Percentiles rank a stretch among this genome's conserved stretches.
These are phyloP conservation scores for Drosophila diplacantha DNA, from an alignment of 2,888 invertebrate genomes.

Conservation along the genomic window DNA sequence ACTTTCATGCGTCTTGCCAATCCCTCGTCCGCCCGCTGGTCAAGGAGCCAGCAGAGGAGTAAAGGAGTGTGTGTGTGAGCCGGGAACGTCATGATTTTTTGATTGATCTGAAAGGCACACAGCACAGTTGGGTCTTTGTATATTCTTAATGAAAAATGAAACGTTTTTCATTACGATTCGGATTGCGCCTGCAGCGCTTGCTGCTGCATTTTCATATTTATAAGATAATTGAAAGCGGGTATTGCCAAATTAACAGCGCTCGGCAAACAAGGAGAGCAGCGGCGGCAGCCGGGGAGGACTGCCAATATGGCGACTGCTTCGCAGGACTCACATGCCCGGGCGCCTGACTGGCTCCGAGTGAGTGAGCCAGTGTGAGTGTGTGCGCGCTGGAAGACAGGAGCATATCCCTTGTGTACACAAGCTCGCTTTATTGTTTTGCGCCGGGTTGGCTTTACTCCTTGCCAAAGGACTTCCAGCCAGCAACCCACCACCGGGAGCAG, in stretches of 20 bases:
- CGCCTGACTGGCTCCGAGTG: slow-evolving; percentile 3
- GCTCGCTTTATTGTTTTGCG: slow-evolving; percentile 75
- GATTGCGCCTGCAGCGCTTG: slow-evolving; percentile 60
- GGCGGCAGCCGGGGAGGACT: slow-evolving; percentile 50
- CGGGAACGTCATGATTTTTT: slow-evolving; percentile 66
- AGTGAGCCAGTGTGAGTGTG: slow-evolving; percentile 17
- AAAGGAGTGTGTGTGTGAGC: slow-evolving; percentile 1
- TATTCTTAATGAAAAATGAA: slow-evolving; percentile 68
- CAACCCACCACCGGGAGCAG: slow-evolving; percentile 45
- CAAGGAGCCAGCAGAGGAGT: slow-evolving; percentile 17
- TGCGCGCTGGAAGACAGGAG: slow-evolving; percentile 60
- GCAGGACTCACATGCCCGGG: slow-evolving; percentile 25
- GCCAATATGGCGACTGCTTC: slow-evolving; percentile 58
- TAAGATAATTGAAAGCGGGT: slow-evolving; percentile 77
- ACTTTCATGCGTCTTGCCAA: slow-evolving; percentile 47
- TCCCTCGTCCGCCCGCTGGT: slow-evolving; percentile 24
- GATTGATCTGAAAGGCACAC: slow-evolving; percentile 76
- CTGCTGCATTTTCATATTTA: slow-evolving; percentile 76
- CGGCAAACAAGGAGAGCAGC: slow-evolving; percentile 62
- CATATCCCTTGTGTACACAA: slow-evolving; percentile 76
- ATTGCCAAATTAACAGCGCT: slow-evolving; percentile 77
- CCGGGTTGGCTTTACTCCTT: slow-evolving; percentile 60
- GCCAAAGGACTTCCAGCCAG: slow-evolving; percentile 27
- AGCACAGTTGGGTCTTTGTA: slow-evolving; percentile 63
- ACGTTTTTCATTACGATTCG: slow-evolving; percentile 66